Evolutionary conservation across 1,140 invertebrate species (phyloP).

Genomic region (Apis mellifera): DNA sequence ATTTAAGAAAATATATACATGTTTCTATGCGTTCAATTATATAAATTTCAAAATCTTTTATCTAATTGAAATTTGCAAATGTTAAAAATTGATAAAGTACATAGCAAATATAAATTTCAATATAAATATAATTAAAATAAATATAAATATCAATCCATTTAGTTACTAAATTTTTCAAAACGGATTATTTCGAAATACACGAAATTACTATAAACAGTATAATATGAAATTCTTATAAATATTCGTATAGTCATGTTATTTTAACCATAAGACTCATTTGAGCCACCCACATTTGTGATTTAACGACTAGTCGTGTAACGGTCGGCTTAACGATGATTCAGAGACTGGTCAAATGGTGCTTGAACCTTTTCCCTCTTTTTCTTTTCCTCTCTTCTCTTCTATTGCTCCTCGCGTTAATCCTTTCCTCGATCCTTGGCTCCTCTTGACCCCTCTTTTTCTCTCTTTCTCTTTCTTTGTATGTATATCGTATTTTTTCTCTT

Average conservation of each 20-base stretch:
- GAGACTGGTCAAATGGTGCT: constrained; percentile 73
- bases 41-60: too few species aligned
- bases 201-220: too few species aligned
- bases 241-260: constrained; percentile 33
- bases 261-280: constrained; percentile 52
- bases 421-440: constrained; percentile 16
- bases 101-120: too few species aligned
- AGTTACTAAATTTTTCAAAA: background rate
- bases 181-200: background rate
- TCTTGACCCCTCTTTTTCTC: background rate
- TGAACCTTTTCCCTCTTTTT: constrained; percentile 65
- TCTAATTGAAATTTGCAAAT: too few species aligned
- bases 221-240: constrained; percentile 10
- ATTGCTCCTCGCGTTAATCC: constrained; percentile 26
- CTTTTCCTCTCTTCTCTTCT: constrained; percentile 45
- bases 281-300: constrained; percentile 63
- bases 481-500: background rate
- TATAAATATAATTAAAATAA: too few species aligned
- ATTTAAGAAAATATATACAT: too few species aligned
- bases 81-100: too few species aligned
- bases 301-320: constrained; percentile 64
- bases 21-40: too few species aligned
- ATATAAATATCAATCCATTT: too few species aligned
- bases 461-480: too few species aligned
- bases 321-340: constrained; percentile 69